Evolutionary conservation across 2,113 vertebrate species (phyloP).

Genomic region (Cariama cristata): DNA sequence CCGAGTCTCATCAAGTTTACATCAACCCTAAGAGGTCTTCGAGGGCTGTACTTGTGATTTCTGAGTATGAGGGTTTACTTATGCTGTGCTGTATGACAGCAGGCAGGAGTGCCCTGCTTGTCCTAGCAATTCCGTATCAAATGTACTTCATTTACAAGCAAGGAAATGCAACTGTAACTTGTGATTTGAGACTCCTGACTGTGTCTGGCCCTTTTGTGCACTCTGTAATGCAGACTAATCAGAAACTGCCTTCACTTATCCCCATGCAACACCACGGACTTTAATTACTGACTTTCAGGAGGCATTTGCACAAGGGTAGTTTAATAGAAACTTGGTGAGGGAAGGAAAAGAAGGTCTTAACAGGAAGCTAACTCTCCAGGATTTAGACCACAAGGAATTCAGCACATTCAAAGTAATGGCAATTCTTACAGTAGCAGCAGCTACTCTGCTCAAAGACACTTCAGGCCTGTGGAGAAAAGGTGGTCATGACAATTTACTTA

Average conservation of each 20-base stretch:
- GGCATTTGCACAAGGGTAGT: background rate
- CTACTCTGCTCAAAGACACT: background rate
- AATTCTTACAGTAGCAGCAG: background rate
- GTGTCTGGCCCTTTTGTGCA: background rate
- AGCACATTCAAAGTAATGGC: background rate
- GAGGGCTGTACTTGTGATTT: background rate
- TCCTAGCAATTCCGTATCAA: background rate
- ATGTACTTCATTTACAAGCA: background rate
- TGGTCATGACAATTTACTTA: background rate
- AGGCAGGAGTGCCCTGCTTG: background rate
- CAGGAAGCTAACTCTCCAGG: background rate
- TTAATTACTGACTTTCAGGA: background rate
- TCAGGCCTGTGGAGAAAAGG: background rate
- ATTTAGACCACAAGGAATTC: background rate
- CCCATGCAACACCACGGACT: background rate
- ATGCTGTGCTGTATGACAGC: background rate
- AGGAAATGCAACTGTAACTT: background rate
- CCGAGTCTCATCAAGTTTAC: fast-evolving
- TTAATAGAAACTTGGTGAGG: background rate
- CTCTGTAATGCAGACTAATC: background rate
- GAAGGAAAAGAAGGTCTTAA: background rate
- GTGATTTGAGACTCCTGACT: background rate
- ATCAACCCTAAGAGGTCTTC: background rate
- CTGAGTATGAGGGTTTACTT: background rate
- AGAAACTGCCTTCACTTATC: background rate